These are phyloP conservation scores for Pandion haliaetus DNA, from an alignment of 2,113 vertebrate species.

Conservation along the genomic window DNA sequence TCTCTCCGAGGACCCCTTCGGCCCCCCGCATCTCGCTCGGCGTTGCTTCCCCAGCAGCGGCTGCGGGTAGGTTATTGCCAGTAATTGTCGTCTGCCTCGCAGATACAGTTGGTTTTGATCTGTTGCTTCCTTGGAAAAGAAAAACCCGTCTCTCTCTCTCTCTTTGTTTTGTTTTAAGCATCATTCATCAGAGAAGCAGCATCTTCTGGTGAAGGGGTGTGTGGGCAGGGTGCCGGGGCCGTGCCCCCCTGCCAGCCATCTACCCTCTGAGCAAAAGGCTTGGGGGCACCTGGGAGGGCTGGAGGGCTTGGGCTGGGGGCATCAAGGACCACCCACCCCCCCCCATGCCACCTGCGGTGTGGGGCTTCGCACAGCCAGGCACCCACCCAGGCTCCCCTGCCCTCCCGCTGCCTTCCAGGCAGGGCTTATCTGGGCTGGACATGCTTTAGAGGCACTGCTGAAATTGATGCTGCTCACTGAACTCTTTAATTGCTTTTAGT, in stretches of 20 bases:
- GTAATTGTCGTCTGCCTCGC: neutral
- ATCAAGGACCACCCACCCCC: neutral
- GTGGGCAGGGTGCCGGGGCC: rapidly evolving
- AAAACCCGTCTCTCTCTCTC: neutral
- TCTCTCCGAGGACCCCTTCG: neutral
- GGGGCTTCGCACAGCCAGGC: neutral
- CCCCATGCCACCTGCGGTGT: rapidly evolving
- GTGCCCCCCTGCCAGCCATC: neutral
- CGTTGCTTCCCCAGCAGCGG: neutral
- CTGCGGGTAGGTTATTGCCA: neutral
- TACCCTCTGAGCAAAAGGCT: neutral
- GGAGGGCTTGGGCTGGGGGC: neutral
- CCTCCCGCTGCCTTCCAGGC: neutral
- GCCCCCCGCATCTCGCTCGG: neutral
- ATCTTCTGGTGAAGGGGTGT: neutral
- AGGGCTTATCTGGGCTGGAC: neutral
- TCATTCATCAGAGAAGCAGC: neutral
- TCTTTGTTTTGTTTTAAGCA: neutral
- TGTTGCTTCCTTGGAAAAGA: neutral
- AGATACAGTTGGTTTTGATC: neutral
- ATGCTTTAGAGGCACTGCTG: neutral
- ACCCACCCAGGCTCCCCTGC: neutral
- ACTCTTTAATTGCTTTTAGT: constrained; percentile 60
- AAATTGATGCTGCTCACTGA: constrained; percentile 51
- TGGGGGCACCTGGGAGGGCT: neutral